Base-by-base conservation (phyloP, 1,140 invertebrate species). In the Drosophila simulans region DNA sequence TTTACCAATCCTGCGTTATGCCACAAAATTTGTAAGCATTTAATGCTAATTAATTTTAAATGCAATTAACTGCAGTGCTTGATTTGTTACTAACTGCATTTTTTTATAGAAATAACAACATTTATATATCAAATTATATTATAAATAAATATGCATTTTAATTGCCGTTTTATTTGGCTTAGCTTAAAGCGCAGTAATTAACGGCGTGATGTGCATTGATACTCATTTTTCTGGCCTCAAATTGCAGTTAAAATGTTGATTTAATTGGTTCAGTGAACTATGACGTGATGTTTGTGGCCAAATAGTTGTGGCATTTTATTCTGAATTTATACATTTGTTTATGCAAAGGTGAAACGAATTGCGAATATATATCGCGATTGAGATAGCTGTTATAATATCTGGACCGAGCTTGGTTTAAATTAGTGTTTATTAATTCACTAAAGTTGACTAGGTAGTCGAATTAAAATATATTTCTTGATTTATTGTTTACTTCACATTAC, bases 31-130 rank as follows among this genome's bases (percentile, higher is more conserved):
- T 74, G 80, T 89, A 84, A 80, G 77, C 80, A 80, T 88, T 83
- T 84, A 84, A 77, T 89, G 77, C 80, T 88, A 89, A 88, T 88
- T 88, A 89, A 88, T 89, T 89, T 88, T 84, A 77, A 89, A 84
- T 72, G 80, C 80, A 88, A 88, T 88, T 88, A 88, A 88, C 53
- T 89, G 59, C 64, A 88, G 82, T 88, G 83, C 83, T 78, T 86
- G 83, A 86, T 86, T 88, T 82, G 62, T 71, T 59, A 48, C 37
- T 43, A 43, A 70, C n/a, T 17, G 27, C 15, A 48, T 75, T 70
- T n/a, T 80, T 68, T 59, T 58, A 42, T 35, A 46, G 37, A 57
- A 70, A 57, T 57, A 45, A 45, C 17, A 11, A 20, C 17, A 45
- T 17, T 63, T 59, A 45, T 31, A 59, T 40, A 55, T 43, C 35